These are phyloP conservation scores for Pituophis catenifer DNA, from an alignment of 2,113 vertebrate species.

Conservation along the genomic window DNA sequence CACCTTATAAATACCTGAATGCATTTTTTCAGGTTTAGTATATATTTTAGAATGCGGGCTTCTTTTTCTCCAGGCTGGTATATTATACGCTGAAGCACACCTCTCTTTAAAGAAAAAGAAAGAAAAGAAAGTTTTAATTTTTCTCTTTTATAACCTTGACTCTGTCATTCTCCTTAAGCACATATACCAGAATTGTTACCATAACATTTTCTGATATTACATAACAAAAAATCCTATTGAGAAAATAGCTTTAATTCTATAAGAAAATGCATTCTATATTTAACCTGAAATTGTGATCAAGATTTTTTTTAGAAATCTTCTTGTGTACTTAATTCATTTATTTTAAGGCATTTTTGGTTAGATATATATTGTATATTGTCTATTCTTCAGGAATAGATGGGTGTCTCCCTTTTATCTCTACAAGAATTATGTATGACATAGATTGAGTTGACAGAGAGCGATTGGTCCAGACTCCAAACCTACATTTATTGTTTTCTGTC, in stretches of 20 bases:
- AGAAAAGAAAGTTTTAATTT: conserved; percentile 9
- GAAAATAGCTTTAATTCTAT: neutral
- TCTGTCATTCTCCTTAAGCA: neutral
- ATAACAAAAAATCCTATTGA: neutral
- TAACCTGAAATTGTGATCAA: neutral
- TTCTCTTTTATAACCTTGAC: neutral
- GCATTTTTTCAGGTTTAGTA: conserved; percentile 59
- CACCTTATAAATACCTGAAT: conserved; percentile 60
- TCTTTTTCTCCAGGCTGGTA: conserved; percentile 62
- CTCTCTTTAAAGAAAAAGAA: conserved; percentile 54
- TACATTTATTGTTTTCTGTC: neutral
- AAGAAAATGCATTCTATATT: neutral
- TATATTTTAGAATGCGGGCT: conserved; percentile 63
- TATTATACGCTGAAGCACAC: conserved; percentile 55
- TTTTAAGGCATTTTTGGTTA: neutral
- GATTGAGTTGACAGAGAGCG: neutral
- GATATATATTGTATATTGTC: neutral
- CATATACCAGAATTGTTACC: neutral
- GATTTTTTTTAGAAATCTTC: neutral
- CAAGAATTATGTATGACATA: neutral
- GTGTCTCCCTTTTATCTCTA: neutral
- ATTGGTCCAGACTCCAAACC: neutral
- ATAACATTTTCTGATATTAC: neutral
- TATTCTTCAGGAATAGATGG: neutral
- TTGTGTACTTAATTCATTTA: neutral